Evolutionary conservation across 2,888 invertebrate genomes (phyloP).

Genomic region (Amiota communis): DNA sequence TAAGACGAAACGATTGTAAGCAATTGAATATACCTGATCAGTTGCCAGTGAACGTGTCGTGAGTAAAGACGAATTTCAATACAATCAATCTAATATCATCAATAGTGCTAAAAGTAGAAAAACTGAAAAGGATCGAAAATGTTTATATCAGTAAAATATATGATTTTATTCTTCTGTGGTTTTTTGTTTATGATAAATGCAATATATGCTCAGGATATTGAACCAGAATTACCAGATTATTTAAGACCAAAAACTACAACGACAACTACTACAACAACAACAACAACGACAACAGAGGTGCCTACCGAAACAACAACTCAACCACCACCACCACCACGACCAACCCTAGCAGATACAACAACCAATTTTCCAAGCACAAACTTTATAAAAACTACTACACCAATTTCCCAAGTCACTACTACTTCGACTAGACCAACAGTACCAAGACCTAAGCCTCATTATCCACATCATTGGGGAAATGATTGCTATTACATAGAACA

Average conservation of each 20-base stretch:
- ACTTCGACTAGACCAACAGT: no score
- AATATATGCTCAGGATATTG: conserved; percentile 53
- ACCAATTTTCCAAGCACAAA: conserved; percentile 14
- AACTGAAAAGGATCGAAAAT: no score
- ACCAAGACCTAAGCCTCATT: neutral
- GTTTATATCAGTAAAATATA: no score
- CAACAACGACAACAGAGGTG: conserved; percentile 19
- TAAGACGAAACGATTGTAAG: no score
- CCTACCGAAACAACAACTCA: conserved; percentile 10
- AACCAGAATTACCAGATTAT: conserved; percentile 55
- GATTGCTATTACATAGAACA: conserved; percentile 58
- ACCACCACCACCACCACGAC: conserved; percentile 17
- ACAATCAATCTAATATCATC: no score
- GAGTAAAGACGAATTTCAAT: no score
- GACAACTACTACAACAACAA: conserved; percentile 31
- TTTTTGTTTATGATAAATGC: neutral
- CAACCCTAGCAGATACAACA: conserved; percentile 13
- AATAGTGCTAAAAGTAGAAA: no score
- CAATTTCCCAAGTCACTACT: no score
- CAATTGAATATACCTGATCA: no score
- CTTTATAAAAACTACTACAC: no score
- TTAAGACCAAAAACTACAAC: conserved; percentile 37
- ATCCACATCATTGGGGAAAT: conserved; percentile 3
- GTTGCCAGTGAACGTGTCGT: no score
- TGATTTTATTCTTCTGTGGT: neutral